Evolutionary conservation across 2,888 invertebrate species (phyloP), one percentile per base, ranked within the genome.

Genomic region (Antheraea yamamai): DNA sequence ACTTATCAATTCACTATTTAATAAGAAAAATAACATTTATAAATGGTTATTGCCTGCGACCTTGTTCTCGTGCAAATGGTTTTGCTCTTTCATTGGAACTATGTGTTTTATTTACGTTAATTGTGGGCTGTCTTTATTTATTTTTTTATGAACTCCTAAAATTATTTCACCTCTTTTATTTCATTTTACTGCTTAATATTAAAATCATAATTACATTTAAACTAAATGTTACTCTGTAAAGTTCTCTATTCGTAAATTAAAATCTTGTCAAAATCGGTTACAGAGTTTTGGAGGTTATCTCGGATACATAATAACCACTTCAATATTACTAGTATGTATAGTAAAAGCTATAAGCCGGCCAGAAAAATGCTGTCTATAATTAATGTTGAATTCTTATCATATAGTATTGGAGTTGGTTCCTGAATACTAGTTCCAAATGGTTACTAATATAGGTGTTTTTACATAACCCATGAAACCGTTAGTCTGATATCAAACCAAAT

Each of bases 1-100:
- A 14, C 82, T 78, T 7, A 76, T 81, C 51, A 83, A 75, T 77
- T 87, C 87, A 79, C 88, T 88, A 75, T 75, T 30, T 30, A 30
- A 30, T n/a, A 20, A n/a, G 35, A 68, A 68, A 35, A 68, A 47
- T 47, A 12, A 7, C 7, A 39, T 39, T 39, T 39, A 39, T 39
- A 7, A 4, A 2, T 39, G 7, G 7, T 7, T 39, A 7, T 7
- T 39, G 35, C 35, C 35, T 39, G 7, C 35, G 35, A 30, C 10
- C 16, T 20, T 20, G 47, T 47, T 12, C 47, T 47, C 47, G 47
- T 47, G 47, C 12, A 47, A 47, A 47, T 47, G 12, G 47, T 47
- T 47, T 12, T 12, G 47, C 12, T 12, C 10, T 47, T 12, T 47
- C 47, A 12, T 10, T 47, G 47, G 12, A 47, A 47, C 12, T 47